These are phyloP conservation scores for Hipposideros armiger DNA, from an alignment of 2,113 vertebrate species.

Conservation along the genomic window DNA sequence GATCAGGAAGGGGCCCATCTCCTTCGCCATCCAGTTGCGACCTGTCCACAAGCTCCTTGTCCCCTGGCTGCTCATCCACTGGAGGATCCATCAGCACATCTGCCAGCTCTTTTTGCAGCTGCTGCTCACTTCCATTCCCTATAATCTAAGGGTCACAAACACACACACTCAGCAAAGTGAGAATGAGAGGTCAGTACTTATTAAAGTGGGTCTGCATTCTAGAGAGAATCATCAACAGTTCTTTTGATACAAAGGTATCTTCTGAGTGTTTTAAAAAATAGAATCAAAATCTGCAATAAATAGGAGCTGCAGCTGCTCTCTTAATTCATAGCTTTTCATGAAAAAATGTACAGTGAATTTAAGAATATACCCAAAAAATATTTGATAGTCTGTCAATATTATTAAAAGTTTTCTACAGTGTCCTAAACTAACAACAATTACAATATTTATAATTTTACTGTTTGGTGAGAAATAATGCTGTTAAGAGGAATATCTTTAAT, in stretches of 20 bases:
- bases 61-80: constrained; percentile 89
- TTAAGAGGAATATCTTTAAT: constrained; percentile 15
- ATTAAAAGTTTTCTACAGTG: neutral
- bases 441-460: constrained; percentile 25
- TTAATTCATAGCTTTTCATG: constrained; percentile 57
- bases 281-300: constrained; percentile 65
- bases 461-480: constrained; percentile 2
- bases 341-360: constrained; percentile 40
- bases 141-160: constrained; percentile 92
- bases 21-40: constrained; percentile 87
- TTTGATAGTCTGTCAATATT: constrained; percentile 7
- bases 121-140: constrained; percentile 99
- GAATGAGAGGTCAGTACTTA: constrained; percentile 52
- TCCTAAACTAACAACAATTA: constrained; percentile 42
- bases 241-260: constrained; percentile 60
- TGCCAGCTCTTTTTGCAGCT: constrained; percentile 96
- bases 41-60: constrained; percentile 86
- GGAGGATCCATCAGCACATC: constrained; percentile 99
- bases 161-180: constrained; percentile 72
- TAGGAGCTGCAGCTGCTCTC: neutral
- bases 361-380: constrained; percentile 59
- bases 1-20: constrained; percentile 87
- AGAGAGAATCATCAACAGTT: constrained; percentile 61
- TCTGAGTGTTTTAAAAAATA: constrained; percentile 51
- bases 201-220: neutral